Evolutionary conservation across 2,888 invertebrate species (phyloP).

Genomic region (Cosmia trapezina): DNA sequence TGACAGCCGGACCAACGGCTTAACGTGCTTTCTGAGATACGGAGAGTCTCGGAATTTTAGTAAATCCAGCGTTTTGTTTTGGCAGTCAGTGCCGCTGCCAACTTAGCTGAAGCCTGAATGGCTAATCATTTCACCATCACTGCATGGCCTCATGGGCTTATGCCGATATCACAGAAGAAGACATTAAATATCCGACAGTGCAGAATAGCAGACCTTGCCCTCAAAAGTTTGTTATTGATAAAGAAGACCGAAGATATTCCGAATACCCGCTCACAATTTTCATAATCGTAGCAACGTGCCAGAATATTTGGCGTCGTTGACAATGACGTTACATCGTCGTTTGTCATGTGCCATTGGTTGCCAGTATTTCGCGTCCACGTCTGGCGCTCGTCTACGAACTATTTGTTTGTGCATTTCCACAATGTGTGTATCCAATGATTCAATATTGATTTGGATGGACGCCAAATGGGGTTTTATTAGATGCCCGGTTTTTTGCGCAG

Average conservation of each 20-base stretch:
- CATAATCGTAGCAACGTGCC: slow-evolving; percentile 47
- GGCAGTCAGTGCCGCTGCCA: no score
- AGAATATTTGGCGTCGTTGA: slow-evolving; percentile 61
- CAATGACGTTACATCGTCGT: slow-evolving; percentile 65
- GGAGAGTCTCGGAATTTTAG: no score
- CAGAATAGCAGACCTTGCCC: slow-evolving; percentile 31
- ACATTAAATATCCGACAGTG: no score
- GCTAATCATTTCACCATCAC: no score
- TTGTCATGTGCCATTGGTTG: slow-evolving; percentile 61
- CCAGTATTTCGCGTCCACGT: slow-evolving; percentile 73
- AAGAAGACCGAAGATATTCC: slow-evolving; percentile 18
- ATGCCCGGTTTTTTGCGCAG: slow-evolving; percentile 58
- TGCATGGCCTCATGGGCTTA: no score
- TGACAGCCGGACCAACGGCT: no score
- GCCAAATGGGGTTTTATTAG: slow-evolving; percentile 65
- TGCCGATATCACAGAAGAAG: no score
- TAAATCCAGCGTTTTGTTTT: no score
- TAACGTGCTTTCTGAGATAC: no score
- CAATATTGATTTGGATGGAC: slow-evolving; percentile 62
- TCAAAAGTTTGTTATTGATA: slow-evolving; percentile 13
- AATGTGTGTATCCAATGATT: slow-evolving; percentile 66
- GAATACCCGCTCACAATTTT: slow-evolving; percentile 31
- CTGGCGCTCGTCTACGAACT: slow-evolving; percentile 78
- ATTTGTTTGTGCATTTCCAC: slow-evolving; percentile 73
- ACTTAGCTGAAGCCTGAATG: no score